Conservation (phyloP, 1,140 invertebrate species). For the Dendrolimus punctatus region DNA sequence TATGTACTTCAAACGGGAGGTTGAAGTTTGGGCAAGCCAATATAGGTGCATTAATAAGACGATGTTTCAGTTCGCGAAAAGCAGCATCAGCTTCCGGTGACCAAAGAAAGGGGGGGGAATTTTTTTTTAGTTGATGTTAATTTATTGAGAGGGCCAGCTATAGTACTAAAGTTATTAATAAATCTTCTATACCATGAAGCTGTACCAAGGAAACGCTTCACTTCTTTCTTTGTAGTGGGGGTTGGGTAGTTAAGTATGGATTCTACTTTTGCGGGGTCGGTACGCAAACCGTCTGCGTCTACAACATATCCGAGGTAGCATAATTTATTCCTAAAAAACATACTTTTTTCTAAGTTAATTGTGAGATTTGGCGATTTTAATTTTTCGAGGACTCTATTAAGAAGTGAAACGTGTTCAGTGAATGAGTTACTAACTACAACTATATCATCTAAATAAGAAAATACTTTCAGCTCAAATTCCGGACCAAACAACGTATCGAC, state of each 20-base stretch:
- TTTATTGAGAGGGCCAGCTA: slow-evolving; percentile 25
- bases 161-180: slow-evolving; percentile 25
- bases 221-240: no score
- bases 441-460: no score
- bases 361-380: slow-evolving; percentile 28
- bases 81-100: slow-evolving; percentile 16
- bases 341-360: slow-evolving; percentile 27
- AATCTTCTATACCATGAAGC: slow-evolving; percentile 58
- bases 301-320: slow-evolving; percentile 44
- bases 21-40: slow-evolving; percentile 23
- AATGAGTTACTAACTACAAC: no score
- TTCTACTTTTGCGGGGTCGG: slow-evolving; percentile 51
- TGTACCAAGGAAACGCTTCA: no score
- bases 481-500: no score
- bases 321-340: slow-evolving; percentile 21
- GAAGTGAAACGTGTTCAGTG: no score
- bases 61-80: slow-evolving; percentile 19
- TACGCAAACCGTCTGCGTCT: slow-evolving; percentile 32
- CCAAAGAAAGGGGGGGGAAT: slow-evolving; percentile 18
- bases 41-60: slow-evolving; percentile 7
- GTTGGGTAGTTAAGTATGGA: no score
- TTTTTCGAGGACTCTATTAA: slow-evolving; percentile 26
- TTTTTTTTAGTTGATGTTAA: slow-evolving; percentile 26
- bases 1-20: no score
- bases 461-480: no score